phyloP scores from a whole-genome alignment of 2,888 invertebrate genomes.

The Drosophila kambysellisi region DNA sequence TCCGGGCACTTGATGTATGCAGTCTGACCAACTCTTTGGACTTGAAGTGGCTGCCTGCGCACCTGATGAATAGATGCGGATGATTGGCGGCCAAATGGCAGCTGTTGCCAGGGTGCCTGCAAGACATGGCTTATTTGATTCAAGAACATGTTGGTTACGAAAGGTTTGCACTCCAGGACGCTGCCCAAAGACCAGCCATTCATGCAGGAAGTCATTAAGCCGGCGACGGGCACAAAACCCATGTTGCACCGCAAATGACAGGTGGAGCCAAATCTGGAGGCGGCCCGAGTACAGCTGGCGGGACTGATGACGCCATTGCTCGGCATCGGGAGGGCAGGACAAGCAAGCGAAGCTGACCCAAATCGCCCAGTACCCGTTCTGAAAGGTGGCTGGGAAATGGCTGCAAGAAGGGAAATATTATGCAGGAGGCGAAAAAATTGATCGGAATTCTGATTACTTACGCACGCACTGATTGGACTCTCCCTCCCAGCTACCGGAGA shows the following conservation, averaged over 20 bases:
- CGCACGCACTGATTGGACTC: constrained; percentile 86
- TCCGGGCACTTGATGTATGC: constrained; percentile 88
- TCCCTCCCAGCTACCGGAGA: constrained; percentile 86
- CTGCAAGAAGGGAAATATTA: background rate
- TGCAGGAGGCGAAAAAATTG: background rate
- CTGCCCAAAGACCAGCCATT: constrained; percentile 83
- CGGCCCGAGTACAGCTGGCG: constrained; percentile 86
- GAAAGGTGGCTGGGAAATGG: constrained; percentile 10
- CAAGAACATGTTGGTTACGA: constrained; percentile 9
- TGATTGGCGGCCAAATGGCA: background rate
- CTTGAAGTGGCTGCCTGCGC: constrained; percentile 3
- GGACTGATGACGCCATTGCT: constrained; percentile 86
- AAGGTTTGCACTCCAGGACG: constrained; percentile 79
- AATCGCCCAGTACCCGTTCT: background rate
- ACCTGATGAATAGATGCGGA: background rate
- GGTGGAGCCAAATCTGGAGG: constrained; percentile 85
- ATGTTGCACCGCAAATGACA: constrained; percentile 86
- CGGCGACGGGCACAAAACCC: constrained; percentile 85
- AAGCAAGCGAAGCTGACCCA: constrained; percentile 81
- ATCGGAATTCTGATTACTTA: constrained; percentile 79
- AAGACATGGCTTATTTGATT: background rate
- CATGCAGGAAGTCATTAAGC: constrained; percentile 81
- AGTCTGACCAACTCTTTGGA: constrained; percentile 73
- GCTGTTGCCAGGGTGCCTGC: constrained; percentile 23
- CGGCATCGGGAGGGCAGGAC: constrained; percentile 85